phyloP scores from a whole-genome alignment of 2,888 invertebrate genomes.

The Hymenopus coronatus region DNA sequence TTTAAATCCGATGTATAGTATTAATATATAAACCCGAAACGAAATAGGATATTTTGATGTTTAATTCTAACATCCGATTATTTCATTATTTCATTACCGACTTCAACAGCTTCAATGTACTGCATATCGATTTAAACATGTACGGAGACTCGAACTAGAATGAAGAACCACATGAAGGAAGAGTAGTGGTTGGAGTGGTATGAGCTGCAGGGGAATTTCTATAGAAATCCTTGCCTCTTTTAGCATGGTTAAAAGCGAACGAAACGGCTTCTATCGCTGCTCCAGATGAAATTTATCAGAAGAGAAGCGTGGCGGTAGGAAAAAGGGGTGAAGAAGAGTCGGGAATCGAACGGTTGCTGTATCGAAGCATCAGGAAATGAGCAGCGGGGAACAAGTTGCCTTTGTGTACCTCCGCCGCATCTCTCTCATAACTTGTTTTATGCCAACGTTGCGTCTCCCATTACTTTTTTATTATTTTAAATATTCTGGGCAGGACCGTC shows the following conservation, averaged over 20 bases:
- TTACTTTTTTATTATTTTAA: background rate
- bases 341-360: background rate
- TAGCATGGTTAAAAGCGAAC: background rate
- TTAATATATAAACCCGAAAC: no score
- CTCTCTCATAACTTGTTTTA: background rate
- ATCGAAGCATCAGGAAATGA: background rate
- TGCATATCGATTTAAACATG: no score
- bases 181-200: background rate
- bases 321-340: background rate
- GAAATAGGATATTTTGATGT: no score
- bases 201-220: background rate
- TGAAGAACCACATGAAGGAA: background rate
- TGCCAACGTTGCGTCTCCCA: no score
- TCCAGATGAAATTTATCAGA: background rate
- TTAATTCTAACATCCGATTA: no score
- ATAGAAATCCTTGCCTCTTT: background rate
- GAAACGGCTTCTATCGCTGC: background rate
- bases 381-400: background rate
- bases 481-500: background rate
- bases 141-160: no score
- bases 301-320: no score
- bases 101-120: no score
- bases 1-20: no score
- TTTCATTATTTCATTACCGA: no score
- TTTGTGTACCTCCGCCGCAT: background rate